Percentiles rank a stretch among this genome's conserved stretches.
Evolutionary conservation across 2,888 invertebrate species (phyloP).

Genomic region (Mycogona germanica): DNA sequence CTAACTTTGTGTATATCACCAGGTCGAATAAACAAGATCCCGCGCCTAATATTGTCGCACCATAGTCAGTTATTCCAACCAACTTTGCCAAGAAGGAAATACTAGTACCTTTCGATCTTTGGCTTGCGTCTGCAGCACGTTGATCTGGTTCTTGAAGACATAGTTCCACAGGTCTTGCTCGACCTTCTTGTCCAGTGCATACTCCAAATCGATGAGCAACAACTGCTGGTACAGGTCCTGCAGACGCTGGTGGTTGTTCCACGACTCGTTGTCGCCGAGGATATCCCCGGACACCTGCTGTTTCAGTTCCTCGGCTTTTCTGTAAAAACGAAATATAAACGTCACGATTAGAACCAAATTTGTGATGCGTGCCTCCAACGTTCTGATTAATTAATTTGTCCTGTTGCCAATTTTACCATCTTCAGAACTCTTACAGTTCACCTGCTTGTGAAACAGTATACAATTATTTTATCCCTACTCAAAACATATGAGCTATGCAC

Average conservation of each 20-base stretch:
- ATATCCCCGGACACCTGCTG: constrained; percentile 44
- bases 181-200: constrained; percentile 75
- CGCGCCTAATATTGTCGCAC: constrained; percentile 14
- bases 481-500: too few relatives aligned
- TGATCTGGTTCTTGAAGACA: constrained; percentile 78
- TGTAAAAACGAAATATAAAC: constrained; percentile 30
- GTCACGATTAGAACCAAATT: not conserved
- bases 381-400: too few relatives aligned
- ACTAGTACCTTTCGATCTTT: constrained; percentile 72
- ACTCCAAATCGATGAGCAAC: constrained; percentile 65
- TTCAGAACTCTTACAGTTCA: too few relatives aligned
- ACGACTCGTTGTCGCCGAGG: constrained; percentile 39
- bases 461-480: too few relatives aligned
- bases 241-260: constrained; percentile 38
- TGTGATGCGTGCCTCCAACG: too few relatives aligned
- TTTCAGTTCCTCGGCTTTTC: constrained; percentile 62
- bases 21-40: too few relatives aligned
- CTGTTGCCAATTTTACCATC: too few relatives aligned
- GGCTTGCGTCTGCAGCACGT: constrained; percentile 56
- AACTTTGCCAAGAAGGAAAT: too few relatives aligned
- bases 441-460: too few relatives aligned
- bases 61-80: not conserved
- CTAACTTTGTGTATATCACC: too few relatives aligned
- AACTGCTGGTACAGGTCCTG: constrained; percentile 58
- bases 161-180: constrained; percentile 83